phyloP scores from a whole-genome alignment of 2,888 invertebrate genomes.

The Gastracanthus pulcherrimus region DNA sequence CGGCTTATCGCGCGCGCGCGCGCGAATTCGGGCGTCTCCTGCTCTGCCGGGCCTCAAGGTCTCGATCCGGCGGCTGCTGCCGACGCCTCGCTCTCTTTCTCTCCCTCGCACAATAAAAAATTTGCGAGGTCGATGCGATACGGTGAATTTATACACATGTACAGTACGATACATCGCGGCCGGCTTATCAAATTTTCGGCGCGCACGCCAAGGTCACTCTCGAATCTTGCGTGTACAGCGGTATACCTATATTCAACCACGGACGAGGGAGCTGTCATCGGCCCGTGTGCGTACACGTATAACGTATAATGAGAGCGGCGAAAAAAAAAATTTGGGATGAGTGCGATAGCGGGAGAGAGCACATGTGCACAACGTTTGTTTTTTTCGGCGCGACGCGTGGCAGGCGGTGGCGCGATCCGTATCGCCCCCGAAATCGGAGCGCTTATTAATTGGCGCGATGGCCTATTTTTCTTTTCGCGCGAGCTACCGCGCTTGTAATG shows the following conservation, averaged over 20 bases:
- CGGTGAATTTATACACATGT: constrained; percentile 26
- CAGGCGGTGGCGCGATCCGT: neutral
- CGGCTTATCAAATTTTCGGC: constrained; percentile 25
- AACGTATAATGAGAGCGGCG: too few species aligned
- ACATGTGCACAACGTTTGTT: constrained; percentile 1
- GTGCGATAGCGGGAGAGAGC: neutral
- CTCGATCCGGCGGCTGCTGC: constrained; percentile 7
- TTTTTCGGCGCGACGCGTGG: too few species aligned
- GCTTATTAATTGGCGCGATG: constrained; percentile 36
- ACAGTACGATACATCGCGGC: neutral
- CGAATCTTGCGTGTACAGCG: neutral
- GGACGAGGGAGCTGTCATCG: neutral
- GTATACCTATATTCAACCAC: neutral
- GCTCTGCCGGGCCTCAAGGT: constrained; percentile 23
- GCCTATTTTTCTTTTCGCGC: constrained; percentile 23
- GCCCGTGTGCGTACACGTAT: neutral
- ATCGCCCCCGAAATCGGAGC: constrained; percentile 8
- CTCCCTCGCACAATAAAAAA: neutral
- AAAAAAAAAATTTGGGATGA: constrained; percentile 1
- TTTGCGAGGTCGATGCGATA: constrained; percentile 14
- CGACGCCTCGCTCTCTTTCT: too few species aligned
- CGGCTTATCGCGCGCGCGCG: neutral
- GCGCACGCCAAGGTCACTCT: constrained; percentile 16
- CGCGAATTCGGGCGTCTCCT: neutral
- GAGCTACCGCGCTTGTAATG: too few species aligned